These are phyloP conservation scores for Lasioglossum oenotherae DNA, from an alignment of 2,888 invertebrate genomes.

Conservation along the genomic window DNA sequence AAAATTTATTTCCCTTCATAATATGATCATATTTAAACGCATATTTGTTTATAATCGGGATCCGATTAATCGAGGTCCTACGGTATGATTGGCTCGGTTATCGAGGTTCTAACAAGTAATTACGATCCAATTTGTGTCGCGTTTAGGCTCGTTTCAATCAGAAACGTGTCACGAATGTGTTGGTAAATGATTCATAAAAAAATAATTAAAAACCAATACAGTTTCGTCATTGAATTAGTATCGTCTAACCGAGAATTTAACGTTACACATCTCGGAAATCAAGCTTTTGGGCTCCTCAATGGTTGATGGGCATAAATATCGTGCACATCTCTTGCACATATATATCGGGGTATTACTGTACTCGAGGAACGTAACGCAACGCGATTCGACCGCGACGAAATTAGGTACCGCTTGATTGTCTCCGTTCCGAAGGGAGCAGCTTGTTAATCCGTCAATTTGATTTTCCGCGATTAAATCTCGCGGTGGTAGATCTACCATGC, in stretches of 20 bases:
- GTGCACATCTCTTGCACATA: not conserved
- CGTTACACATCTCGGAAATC: not conserved
- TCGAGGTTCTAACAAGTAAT: too few relatives aligned
- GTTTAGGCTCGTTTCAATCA: too few relatives aligned
- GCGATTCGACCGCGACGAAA: not conserved
- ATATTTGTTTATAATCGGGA: too few relatives aligned
- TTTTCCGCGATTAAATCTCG: slow-evolving; percentile 49
- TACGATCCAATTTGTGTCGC: too few relatives aligned
- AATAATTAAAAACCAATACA: not conserved
- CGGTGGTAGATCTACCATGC: not conserved
- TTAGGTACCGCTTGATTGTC: slow-evolving; percentile 6
- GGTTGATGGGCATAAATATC: not conserved
- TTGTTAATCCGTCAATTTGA: slow-evolving; percentile 44
- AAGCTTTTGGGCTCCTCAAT: not conserved
- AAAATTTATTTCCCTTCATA: too few relatives aligned
- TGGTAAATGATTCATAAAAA: too few relatives aligned
- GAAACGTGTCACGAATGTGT: too few relatives aligned
- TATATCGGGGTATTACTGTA: not conserved
- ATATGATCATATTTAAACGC: too few relatives aligned
- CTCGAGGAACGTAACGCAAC: not conserved
- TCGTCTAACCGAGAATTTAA: not conserved
- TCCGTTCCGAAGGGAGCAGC: slow-evolving; percentile 6
- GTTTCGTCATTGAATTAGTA: not conserved
- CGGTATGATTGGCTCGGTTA: too few relatives aligned
- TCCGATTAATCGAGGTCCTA: too few relatives aligned